Percentiles rank a stretch among this genome's conserved stretches.
Conservation (phyloP, 2,797 vertebrate species). For the Danio albolineatus region DNA sequence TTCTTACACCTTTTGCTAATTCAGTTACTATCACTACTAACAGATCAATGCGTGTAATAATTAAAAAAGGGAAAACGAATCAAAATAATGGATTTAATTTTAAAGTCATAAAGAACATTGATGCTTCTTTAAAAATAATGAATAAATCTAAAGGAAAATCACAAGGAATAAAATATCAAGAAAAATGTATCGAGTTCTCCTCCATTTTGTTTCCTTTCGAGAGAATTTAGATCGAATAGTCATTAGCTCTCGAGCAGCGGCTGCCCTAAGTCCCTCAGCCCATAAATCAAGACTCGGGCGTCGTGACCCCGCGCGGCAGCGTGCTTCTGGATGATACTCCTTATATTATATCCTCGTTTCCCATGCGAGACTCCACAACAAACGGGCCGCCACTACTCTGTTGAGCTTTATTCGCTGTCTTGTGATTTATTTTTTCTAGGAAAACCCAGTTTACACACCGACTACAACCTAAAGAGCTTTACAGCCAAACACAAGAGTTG, state of each 20-base stretch:
- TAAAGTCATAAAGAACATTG: constrained; percentile 4
- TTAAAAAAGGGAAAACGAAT: not conserved
- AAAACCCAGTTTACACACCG: constrained; percentile 58
- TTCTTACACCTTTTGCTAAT: not conserved
- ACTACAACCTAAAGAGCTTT: constrained; percentile 60
- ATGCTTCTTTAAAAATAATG: constrained; percentile 1
- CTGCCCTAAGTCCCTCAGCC: constrained; percentile 78
- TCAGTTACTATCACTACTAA: not conserved
- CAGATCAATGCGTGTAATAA: not conserved
- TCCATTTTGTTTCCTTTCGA: constrained; percentile 67
- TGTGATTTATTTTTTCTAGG: constrained; percentile 75
- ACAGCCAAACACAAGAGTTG: constrained; percentile 51
- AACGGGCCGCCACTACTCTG: constrained; percentile 65
- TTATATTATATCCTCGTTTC: constrained; percentile 82
- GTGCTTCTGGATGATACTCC: constrained; percentile 77
- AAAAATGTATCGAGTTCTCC: constrained; percentile 50
- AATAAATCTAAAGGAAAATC: not conserved
- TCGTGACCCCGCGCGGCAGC: constrained; percentile 83
- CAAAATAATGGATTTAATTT: not conserved
- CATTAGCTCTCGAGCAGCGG: constrained; percentile 79
- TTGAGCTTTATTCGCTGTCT: constrained; percentile 65
- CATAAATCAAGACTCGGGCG: constrained; percentile 83
- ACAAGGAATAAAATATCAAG: constrained; percentile 30
- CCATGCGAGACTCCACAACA: constrained; percentile 72
- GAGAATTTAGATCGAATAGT: constrained; percentile 79